Percentiles rank a stretch among this genome's conserved stretches.
phyloP scores from a whole-genome alignment of 2,888 invertebrate species.

The Pollenia amentaria region DNA sequence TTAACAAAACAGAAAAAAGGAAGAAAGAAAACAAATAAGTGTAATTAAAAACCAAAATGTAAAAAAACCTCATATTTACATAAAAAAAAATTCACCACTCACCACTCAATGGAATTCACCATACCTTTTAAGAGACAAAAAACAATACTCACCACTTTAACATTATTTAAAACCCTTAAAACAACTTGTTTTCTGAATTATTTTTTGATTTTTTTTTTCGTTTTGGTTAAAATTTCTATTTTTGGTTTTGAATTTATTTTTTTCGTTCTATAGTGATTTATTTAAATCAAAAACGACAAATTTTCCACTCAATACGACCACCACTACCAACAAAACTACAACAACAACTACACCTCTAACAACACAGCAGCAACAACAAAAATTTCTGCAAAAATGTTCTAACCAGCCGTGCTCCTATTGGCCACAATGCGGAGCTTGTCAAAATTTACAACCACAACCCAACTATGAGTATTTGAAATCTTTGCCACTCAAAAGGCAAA shows the following conservation, averaged over 20 bases:
- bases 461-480: conserved; percentile 69
- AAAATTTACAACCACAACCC: conserved; percentile 52
- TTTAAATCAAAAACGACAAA: conserved; percentile 63
- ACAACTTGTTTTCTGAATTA: background rate
- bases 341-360: conserved; percentile 27
- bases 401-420: conserved; percentile 86
- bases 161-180: background rate
- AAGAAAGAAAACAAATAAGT: conserved; percentile 66
- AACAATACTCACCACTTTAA: conserved; percentile 27
- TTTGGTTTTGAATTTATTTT: conserved; percentile 30
- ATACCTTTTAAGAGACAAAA: background rate
- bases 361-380: conserved; percentile 34
- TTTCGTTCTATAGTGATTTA: conserved; percentile 63
- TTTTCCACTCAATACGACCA: conserved; percentile 57
- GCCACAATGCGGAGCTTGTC: conserved; percentile 85
- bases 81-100: conserved; percentile 51
- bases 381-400: conserved; percentile 50
- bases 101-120: conserved; percentile 37
- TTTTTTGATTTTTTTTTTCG: conserved; percentile 19
- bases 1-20: conserved; percentile 38
- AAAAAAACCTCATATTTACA: conserved; percentile 25
- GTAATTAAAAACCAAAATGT: conserved; percentile 17
- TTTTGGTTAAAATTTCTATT: conserved; percentile 41
- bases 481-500: conserved; percentile 58
- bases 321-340: conserved; percentile 27